Conservation (phyloP, 2,113 vertebrate species). For the Catharus bicknelli region DNA sequence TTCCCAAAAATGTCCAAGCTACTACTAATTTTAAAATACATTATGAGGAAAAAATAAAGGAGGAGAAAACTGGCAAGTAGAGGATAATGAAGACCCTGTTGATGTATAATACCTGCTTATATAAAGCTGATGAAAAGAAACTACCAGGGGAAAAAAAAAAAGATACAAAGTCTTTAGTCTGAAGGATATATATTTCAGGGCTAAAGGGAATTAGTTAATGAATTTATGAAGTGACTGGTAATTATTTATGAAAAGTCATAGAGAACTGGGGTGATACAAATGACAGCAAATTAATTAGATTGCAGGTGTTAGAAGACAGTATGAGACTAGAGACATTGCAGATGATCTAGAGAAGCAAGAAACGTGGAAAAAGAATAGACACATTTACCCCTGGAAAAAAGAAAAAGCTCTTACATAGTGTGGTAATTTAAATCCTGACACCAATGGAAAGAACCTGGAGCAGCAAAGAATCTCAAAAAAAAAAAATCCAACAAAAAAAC, state of each 20-base stretch:
- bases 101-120: conserved; percentile 10
- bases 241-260: conserved; percentile 68
- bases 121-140: conserved; percentile 36
- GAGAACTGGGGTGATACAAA: conserved; percentile 50
- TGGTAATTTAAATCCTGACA: background rate
- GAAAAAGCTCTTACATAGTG: background rate
- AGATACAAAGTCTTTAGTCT: conserved; percentile 18
- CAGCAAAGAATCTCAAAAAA: background rate
- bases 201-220: conserved; percentile 66
- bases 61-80: conserved; percentile 5
- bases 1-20: conserved; percentile 3
- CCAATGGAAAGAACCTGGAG: background rate
- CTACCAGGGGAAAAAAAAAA: background rate
- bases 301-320: conserved; percentile 48
- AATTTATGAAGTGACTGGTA: conserved; percentile 62
- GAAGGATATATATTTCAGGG: conserved; percentile 56
- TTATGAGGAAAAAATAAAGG: background rate
- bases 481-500: background rate
- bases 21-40: conserved; percentile 17
- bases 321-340: conserved; percentile 35
- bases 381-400: background rate
- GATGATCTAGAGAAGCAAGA: conserved; percentile 32
- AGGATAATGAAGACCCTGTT: conserved; percentile 15
- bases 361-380: background rate
- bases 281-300: conserved; percentile 69